phyloP scores from a whole-genome alignment of 2,797 vertebrate species.

The Halcyon smyrnensis region DNA sequence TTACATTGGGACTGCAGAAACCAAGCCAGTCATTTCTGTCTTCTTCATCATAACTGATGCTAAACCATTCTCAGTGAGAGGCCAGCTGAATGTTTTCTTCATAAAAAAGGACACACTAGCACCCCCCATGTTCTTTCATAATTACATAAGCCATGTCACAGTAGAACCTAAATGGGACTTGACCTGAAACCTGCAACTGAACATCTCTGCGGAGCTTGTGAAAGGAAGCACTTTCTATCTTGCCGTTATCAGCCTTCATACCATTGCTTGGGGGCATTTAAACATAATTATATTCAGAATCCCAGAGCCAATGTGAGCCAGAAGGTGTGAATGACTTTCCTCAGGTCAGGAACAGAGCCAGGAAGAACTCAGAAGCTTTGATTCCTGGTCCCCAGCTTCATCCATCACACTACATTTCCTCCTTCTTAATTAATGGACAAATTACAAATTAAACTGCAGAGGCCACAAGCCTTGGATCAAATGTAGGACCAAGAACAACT shows the following conservation, averaged over 20 bases:
- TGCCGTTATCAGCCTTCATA: neutral
- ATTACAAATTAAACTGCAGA: slow-evolving; percentile 37
- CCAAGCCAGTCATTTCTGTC: neutral
- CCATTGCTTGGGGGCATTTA: slow-evolving; percentile 34
- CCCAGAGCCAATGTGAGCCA: slow-evolving; percentile 34
- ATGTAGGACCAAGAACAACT: neutral
- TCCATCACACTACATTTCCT: neutral
- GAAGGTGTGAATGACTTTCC: slow-evolving; percentile 30
- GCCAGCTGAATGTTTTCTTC: neutral
- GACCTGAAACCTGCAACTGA: slow-evolving; percentile 29
- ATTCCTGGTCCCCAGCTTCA: slow-evolving; percentile 21
- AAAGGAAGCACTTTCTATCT: neutral
- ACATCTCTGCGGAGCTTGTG: neutral
- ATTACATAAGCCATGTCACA: fast-evolving
- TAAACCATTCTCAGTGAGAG: neutral
- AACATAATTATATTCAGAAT: slow-evolving; percentile 48
- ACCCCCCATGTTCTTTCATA: neutral
- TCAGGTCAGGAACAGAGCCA: slow-evolving; percentile 6
- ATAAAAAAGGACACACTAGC: neutral
- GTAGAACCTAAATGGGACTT: neutral
- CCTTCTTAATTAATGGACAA: slow-evolving; percentile 48
- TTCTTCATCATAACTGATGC: neutral
- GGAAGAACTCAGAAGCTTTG: neutral
- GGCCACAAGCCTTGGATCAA: neutral
- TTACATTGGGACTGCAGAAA: neutral